Base-by-base conservation (phyloP, 2,888 invertebrate species). In the Andrena fulva region DNA sequence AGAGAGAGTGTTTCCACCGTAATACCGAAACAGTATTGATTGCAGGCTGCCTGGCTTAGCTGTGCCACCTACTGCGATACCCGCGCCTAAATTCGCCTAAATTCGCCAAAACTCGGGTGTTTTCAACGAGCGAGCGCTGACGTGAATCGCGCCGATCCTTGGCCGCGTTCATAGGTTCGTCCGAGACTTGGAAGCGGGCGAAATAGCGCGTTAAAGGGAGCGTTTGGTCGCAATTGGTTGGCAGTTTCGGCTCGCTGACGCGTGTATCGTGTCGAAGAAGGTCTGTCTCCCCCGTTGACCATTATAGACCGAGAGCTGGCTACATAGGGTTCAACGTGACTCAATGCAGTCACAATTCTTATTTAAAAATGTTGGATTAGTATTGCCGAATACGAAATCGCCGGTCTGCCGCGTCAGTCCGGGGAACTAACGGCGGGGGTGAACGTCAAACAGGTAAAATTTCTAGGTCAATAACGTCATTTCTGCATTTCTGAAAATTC, bases 11-110 rank as follows among this genome's bases (percentile, higher is more conserved):
- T 93, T 93, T 93, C 93, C 92, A 91, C 89, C 90, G 93, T 93
- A 93, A 94, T 93, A 91, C 92, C 92, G 92, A 93, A 93, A 92
- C 92, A 91, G 93, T 93, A 94, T 94, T 93, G 93, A 94, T 93
- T 94, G 93, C 93, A 92, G 91, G 87, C 91, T 89, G 89, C 89
- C 91, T 88, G 89, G 92, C 90, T 92, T 89, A 91, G 90, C 89
- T 89, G 85, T 85, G 87, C 89, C 90, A 89, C 85, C 89, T 89
- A 88, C 84, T 84, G 85, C 87, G 84, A 89, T 87, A 82, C 82
- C 78, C 79, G 42, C 79, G 71, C 79, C 80, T 84, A 89, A 86
- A 82, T 42, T 42, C 42, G 16, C 10, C 10, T 10, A 10, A 20
- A 20, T 20, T 20, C 20, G 20, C 20, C 20, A 20, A 20, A 20